Evolutionary conservation across 2,113 vertebrate species (phyloP).

Genomic region (Phycodurus eques): DNA sequence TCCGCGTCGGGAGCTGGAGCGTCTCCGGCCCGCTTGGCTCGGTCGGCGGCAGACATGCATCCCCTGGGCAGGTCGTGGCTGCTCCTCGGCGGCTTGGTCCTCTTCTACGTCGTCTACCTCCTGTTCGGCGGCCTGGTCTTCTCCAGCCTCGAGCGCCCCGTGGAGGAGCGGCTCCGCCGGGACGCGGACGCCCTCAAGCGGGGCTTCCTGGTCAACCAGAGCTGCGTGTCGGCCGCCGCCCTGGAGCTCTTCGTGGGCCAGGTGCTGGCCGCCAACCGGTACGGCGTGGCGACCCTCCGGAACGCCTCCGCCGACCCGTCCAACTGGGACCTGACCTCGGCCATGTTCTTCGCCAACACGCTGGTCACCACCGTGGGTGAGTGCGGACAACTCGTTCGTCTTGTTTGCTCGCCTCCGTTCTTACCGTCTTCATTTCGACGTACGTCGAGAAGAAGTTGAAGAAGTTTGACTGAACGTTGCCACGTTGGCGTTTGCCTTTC

Average conservation of each 20-base stretch:
- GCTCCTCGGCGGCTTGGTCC: conserved; percentile 59
- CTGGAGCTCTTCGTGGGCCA: conserved; percentile 77
- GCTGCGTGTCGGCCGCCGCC: conserved; percentile 74
- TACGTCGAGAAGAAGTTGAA: background rate
- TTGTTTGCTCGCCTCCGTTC: background rate
- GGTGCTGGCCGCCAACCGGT: conserved; percentile 78
- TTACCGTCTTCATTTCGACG: background rate
- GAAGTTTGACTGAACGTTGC: background rate
- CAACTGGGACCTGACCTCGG: conserved; percentile 83
- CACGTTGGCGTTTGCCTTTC: background rate
- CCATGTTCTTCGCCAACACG: conserved; percentile 87
- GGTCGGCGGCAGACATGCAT: conserved; percentile 46
- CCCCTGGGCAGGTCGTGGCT: conserved; percentile 58
- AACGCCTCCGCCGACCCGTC: conserved; percentile 64
- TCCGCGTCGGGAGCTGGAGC: background rate
- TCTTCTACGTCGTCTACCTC: conserved; percentile 78
- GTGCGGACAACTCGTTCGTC: conserved; percentile 28
- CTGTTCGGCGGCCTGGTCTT: conserved; percentile 82
- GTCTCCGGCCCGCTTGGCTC: background rate
- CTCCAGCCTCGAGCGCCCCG: conserved; percentile 81
- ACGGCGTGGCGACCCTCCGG: conserved; percentile 74
- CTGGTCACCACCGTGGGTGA: conserved; percentile 89
- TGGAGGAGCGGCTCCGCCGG: conserved; percentile 73
- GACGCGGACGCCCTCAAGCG: conserved; percentile 74
- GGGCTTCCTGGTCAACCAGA: conserved; percentile 71